A percentile compares a stretch with the other conserved stretches of the same genome.
These are phyloP conservation scores for Mormyrus iriodes DNA, from an alignment of 2,113 vertebrate genomes.

Conservation along the genomic window DNA sequence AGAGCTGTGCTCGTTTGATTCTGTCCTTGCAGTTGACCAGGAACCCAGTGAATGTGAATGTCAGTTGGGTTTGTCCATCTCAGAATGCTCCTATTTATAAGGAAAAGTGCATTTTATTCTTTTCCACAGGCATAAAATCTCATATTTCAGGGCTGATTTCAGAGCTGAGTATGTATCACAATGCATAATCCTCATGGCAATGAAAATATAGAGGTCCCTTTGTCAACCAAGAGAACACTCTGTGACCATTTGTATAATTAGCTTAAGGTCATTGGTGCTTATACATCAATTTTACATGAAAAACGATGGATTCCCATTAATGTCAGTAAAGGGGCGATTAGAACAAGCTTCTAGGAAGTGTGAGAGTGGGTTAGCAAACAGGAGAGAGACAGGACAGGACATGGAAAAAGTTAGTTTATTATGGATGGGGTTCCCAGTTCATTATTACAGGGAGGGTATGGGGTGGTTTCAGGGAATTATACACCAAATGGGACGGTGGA, in stretches of 20 bases:
- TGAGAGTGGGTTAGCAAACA: neutral
- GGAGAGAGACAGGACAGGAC: constrained; percentile 5
- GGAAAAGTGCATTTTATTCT: neutral
- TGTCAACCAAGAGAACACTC: neutral
- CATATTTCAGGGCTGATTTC: neutral
- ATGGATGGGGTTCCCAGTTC: neutral
- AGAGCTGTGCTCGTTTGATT: no score
- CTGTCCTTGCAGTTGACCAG: neutral
- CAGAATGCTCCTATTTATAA: neutral
- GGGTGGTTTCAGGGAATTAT: neutral
- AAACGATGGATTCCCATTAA: neutral
- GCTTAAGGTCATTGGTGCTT: neutral
- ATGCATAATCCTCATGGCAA: neutral
- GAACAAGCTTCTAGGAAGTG: neutral
- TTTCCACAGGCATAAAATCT: neutral
- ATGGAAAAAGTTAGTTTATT: neutral
- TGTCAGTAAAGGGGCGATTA: neutral
- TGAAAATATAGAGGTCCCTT: neutral
- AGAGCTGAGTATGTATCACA: neutral
- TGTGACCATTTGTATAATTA: neutral
- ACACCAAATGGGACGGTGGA: neutral
- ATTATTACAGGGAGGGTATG: neutral
- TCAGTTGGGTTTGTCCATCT: neutral
- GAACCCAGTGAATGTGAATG: neutral
- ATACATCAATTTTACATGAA: neutral